These are phyloP conservation scores for Iguana delicatissima DNA, from an alignment of 2,797 vertebrate species.

Conservation along the genomic window DNA sequence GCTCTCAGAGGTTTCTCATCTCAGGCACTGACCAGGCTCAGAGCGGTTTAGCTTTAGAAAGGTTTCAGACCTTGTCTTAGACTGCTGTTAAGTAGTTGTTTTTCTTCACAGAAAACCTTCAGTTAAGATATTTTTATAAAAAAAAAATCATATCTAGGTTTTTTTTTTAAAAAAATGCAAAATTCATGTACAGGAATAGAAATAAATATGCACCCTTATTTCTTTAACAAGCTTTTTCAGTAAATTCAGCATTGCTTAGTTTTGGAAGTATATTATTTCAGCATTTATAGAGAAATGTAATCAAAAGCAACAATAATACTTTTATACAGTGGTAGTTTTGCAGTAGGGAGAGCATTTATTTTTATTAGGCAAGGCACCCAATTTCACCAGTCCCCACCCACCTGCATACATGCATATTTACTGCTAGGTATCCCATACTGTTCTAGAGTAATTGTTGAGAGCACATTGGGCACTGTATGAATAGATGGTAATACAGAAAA, in stretches of 20 bases:
- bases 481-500: neutral
- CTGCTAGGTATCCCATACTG: neutral
- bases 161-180: constrained; percentile 47
- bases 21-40: neutral
- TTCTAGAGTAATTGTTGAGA: neutral
- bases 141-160: constrained; percentile 42
- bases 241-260: neutral
- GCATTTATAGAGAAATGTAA: no score
- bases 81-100: neutral
- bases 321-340: neutral
- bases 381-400: neutral
- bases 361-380: neutral
- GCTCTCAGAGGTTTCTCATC: neutral
- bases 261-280: neutral
- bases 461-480: neutral
- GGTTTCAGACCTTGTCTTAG: neutral
- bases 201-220: neutral
- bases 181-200: neutral
- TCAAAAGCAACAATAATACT: neutral
- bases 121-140: constrained; percentile 3
- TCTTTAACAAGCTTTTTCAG: neutral
- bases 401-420: neutral
- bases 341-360: no score
- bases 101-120: constrained; percentile 26
- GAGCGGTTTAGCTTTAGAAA: neutral